Evolutionary conservation across 2,888 invertebrate species (phyloP).

Genomic region (Nemotelus pantherinus): DNA sequence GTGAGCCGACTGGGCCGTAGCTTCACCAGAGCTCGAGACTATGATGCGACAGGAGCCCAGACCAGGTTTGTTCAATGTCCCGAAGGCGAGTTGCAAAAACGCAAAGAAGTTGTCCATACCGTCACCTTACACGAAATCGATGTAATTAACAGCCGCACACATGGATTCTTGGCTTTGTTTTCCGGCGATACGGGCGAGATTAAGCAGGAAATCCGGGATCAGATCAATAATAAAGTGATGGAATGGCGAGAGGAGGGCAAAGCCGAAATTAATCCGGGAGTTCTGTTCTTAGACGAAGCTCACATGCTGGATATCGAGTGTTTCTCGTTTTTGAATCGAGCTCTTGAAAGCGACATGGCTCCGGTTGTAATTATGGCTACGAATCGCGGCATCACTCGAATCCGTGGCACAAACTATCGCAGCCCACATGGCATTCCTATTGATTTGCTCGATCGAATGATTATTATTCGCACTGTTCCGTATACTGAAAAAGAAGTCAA

Average conservation of each 20-base stretch:
- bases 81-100: constrained; percentile 97
- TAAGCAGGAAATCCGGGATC: constrained; percentile 95
- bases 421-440: constrained; percentile 98
- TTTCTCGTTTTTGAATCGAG: constrained; percentile 97
- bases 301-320: constrained; percentile 99
- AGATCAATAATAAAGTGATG: constrained; percentile 95
- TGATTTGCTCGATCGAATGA: constrained; percentile 93
- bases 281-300: constrained; percentile 95
- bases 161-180: constrained; percentile 96
- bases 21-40: constrained; percentile 95
- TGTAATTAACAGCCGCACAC: constrained; percentile 97
- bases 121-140: constrained; percentile 99
- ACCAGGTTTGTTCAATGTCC: constrained; percentile 97
- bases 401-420: constrained; percentile 91
- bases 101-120: constrained; percentile 97
- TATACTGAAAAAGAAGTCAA: constrained; percentile 89
- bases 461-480: constrained; percentile 90
- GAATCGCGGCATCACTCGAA: constrained; percentile 93
- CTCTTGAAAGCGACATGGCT: constrained; percentile 95
- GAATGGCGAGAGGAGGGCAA: constrained; percentile 99
- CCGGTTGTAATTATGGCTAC: constrained; percentile 99
- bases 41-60: constrained; percentile 92
- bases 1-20: constrained; percentile 91
- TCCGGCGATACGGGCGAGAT: constrained; percentile 99
- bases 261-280: constrained; percentile 98